These are phyloP conservation scores for Dorcus parallelipipedus DNA, from an alignment of 2,888 invertebrate genomes.

Conservation along the genomic window DNA sequence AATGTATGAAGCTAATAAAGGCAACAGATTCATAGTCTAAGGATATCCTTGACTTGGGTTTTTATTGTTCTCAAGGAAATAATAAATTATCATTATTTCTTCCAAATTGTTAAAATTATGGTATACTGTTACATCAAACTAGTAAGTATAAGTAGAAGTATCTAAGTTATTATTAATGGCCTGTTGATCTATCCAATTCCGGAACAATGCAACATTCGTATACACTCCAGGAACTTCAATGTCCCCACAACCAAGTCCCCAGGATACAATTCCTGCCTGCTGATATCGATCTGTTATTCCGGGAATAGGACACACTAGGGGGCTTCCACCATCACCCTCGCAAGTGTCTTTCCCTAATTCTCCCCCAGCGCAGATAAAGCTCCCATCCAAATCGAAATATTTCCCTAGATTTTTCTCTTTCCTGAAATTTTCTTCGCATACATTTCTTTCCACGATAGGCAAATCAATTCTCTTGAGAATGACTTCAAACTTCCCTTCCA, in stretches of 20 bases:
- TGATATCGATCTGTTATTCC: conserved; percentile 50
- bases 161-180: conserved; percentile 19
- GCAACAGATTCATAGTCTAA: too few relatives aligned
- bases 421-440: conserved; percentile 60
- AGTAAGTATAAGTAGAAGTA: conserved; percentile 9
- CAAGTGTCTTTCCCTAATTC: conserved; percentile 69
- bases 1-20: too few relatives aligned
- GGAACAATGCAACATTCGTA: conserved; percentile 61
- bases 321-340: conserved; percentile 77
- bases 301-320: conserved; percentile 66
- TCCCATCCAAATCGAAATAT: conserved; percentile 62
- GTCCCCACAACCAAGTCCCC: conserved; percentile 78
- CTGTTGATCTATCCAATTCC: conserved; percentile 62
- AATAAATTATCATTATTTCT: too few relatives aligned
- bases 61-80: too few relatives aligned
- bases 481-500: conserved; percentile 50
- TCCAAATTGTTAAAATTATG: too few relatives aligned
- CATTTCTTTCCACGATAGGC: conserved; percentile 59
- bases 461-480: conserved; percentile 67
- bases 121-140: neutral
- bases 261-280: conserved; percentile 71
- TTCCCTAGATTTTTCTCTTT: conserved; percentile 60
- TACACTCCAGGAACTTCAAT: conserved; percentile 70
- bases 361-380: conserved; percentile 80
- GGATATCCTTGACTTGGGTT: too few relatives aligned